Base-by-base conservation (phyloP, 2,888 invertebrate genomes). In the Holacanthella duospinosa region DNA sequence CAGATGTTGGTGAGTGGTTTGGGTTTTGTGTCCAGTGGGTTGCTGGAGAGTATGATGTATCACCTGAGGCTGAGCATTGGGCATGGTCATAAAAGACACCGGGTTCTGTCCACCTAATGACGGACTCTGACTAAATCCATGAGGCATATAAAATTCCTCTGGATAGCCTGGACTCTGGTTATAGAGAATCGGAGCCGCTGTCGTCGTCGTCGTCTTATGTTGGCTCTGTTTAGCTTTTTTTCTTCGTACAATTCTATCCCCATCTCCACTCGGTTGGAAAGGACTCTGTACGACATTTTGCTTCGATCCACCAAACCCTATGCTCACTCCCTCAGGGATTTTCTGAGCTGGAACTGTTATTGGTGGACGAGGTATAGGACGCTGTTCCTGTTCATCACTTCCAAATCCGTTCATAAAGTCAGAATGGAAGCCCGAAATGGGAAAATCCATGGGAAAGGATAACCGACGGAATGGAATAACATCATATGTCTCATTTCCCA, bases 81-180 rank as follows among this genome's bases (percentile, higher is more conserved):
- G 71, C 71, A 71, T 71, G n/a, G 68, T 68, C 53, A 71, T 68
- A 66, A 71, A 71, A 59, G 69, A 69, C 60, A 71, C 67, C 43
- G 71, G 71, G 26, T 68, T 61, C 19, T 66, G 64, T 9, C 66
- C 69, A 29, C 61, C 36, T 56, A 66, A 67, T 16, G 71, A 65
- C 16, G 66, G 67, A 54, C 66, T 68, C 6, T 66, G 53, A 29
- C 27, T 57, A 59, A 69, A 69, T 25, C 68, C 69, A 2, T 67
- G 66, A 36, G 71, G 71, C 43, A 69, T 66, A 65, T 67, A 68
- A 59, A 68, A 71, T n/a, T 71, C 69, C 36, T 68, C 67, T 3
- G 60, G 21, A 24, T 57, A 57, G 12, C 9, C 26, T 29, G 57
- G 29, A 29, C 29, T 28, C 29, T 57, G 29, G 29, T 27, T 29